Evolutionary conservation across 2,888 invertebrate genomes (phyloP).

Genomic region (Cantharis rustica): DNA sequence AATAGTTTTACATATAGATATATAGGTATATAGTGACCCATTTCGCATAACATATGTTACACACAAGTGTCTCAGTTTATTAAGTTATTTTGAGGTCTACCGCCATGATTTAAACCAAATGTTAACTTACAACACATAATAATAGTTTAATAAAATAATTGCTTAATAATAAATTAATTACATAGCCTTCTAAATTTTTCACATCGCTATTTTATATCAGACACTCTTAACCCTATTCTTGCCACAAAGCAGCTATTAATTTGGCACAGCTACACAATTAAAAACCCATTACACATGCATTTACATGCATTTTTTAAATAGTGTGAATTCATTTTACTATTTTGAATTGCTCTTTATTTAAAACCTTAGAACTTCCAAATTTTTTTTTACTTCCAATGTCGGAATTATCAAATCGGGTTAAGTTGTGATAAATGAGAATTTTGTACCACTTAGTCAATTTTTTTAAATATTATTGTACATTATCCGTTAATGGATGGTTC

Average conservation of each 20-base stretch:
- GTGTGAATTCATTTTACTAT: too few relatives aligned
- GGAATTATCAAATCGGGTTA: too few relatives aligned
- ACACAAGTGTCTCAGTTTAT: not conserved
- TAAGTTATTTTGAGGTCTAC: not conserved
- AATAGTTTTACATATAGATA: not conserved
- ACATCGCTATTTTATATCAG: not conserved
- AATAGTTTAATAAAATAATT: not conserved
- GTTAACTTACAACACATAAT: not conserved
- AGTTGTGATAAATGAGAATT: too few relatives aligned
- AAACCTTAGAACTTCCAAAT: too few relatives aligned
- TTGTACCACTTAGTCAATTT: too few relatives aligned
- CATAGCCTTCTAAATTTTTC: not conserved
- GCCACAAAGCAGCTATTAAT: not conserved
- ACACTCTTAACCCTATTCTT: not conserved
- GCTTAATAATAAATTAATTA: not conserved
- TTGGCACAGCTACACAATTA: too few relatives aligned
- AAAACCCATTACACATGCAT: too few relatives aligned
- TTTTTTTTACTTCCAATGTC: too few relatives aligned
- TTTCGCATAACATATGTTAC: not conserved
- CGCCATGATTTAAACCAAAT: not conserved
- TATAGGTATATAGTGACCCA: not conserved
- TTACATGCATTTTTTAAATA: too few relatives aligned
- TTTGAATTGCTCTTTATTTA: too few relatives aligned
- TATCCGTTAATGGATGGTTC: too few relatives aligned
- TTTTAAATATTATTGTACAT: too few relatives aligned